These are phyloP conservation scores for Dasyurus viverrinus DNA, from an alignment of 2,113 vertebrate species.

Conservation along the genomic window DNA sequence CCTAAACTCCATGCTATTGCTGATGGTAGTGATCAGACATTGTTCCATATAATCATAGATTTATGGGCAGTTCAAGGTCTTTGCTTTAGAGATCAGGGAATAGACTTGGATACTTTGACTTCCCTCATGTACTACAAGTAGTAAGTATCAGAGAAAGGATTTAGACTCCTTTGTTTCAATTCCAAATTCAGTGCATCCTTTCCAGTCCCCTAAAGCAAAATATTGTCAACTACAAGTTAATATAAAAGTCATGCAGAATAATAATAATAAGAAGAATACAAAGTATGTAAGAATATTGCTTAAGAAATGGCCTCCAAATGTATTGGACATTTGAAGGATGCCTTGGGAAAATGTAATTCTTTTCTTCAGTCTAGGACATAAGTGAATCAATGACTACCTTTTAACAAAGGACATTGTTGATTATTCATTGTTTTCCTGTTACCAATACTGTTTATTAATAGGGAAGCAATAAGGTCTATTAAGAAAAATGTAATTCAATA, in stretches of 20 bases:
- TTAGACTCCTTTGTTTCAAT: not conserved
- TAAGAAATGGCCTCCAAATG: not conserved
- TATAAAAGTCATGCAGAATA: conserved; percentile 17
- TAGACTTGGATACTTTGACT: not conserved
- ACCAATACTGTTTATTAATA: conserved; percentile 66
- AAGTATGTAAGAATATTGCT: not conserved
- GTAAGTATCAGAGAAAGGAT: not conserved
- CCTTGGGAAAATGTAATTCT: conserved; percentile 58
- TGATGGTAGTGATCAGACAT: not conserved
- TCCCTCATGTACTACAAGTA: not conserved
- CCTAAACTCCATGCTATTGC: not conserved
- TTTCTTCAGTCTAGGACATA: conserved; percentile 33
- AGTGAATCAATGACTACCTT: conserved; percentile 56
- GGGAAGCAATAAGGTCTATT: conserved; percentile 55
- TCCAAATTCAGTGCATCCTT: not conserved
- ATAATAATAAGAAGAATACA: conserved; percentile 10
- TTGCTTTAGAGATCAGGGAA: not conserved
- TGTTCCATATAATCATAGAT: not conserved
- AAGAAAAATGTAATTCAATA: conserved; percentile 58
- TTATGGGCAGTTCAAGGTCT: not conserved
- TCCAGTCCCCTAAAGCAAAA: conserved; percentile 4
- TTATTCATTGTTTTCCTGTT: conserved; percentile 57
- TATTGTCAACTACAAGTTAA: conserved; percentile 29
- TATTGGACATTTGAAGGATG: conserved; percentile 18
- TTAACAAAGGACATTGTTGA: conserved; percentile 57